Base-by-base conservation (phyloP, 2,113 vertebrate species). In the Nicator chloris region DNA sequence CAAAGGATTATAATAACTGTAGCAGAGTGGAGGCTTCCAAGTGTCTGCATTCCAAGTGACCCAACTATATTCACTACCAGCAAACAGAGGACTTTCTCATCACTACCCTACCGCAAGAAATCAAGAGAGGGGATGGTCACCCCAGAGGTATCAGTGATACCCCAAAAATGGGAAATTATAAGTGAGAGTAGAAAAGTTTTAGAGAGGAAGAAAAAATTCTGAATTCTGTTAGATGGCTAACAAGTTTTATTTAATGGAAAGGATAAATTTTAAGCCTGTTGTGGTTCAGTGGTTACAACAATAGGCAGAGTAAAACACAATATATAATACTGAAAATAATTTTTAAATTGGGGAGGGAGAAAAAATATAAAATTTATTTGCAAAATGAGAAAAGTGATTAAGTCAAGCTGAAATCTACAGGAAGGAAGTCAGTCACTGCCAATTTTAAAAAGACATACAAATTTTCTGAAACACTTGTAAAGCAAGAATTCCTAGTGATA, bases 1-100 rank as follows among this genome's bases (percentile, higher is more conserved):
- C 88, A 90, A 69, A 88, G 76, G 88, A 95, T 94, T 94, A 39
- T 81, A 85, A 19, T 79, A 94, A 72, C 82, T 82, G 69, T 57
- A 77, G 82, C 82, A 70, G 79, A 83, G 71, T 44, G 56, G 80
- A 81, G 82, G 80, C 83, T 94, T 94, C 90, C 64, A 81, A 86
- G 88, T 82, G 82, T 77, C 63, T 73, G 23, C 90, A 86, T 94
- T 92, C 88, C 93, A 72, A 86, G 54, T 90, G 57, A 50, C 59
- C 45, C 13, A 13, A 18, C 80, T 78, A 28, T 42, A 70, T 73
- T 88, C 69, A 63, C 59, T 88, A 37, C 60, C 2, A 6, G 59
- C 68, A 92, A 71, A 76, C 61, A 79, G 64, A 86, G 15, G 63
- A 84, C 59, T 88, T 94, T 80, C 40, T 90, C 39, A 57, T 93